phyloP scores from a whole-genome alignment of 2,113 vertebrate genomes.

The Lagopus leucura region DNA sequence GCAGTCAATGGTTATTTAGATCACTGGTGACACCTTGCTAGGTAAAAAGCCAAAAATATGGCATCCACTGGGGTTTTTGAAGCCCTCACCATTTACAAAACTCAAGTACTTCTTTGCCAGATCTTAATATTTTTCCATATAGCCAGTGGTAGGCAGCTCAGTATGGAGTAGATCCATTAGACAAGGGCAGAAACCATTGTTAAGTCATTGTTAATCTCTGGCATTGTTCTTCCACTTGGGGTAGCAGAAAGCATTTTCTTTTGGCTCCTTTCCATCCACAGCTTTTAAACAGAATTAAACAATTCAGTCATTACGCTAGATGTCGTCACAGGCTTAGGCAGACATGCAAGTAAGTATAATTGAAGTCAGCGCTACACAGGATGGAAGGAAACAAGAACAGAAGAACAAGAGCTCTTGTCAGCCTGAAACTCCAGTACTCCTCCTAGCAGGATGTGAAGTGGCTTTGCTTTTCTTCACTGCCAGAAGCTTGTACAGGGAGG shows the following conservation, averaged over 20 bases:
- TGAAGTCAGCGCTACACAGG: background rate
- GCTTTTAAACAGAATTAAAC: background rate
- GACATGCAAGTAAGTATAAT: background rate
- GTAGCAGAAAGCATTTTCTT: background rate
- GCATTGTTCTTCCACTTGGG: background rate
- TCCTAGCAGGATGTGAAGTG: slow-evolving; percentile 9
- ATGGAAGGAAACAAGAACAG: background rate
- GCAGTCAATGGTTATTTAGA: background rate
- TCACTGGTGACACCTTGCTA: background rate
- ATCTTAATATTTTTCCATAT: background rate
- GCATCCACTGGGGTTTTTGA: background rate
- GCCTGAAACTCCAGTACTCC: background rate
- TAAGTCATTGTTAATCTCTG: background rate
- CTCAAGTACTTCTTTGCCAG: background rate
- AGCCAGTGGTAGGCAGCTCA: background rate
- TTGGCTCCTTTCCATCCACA: background rate
- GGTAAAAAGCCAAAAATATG: background rate
- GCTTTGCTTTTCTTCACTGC: background rate
- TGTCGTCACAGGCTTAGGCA: background rate
- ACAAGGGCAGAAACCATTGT: background rate
- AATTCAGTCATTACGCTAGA: background rate
- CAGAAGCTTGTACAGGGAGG: background rate
- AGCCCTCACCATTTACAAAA: background rate
- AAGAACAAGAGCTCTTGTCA: background rate
- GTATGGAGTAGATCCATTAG: fast-evolving